phyloP scores from a whole-genome alignment of 2,888 invertebrate species.

The Amorpha juglandis region DNA sequence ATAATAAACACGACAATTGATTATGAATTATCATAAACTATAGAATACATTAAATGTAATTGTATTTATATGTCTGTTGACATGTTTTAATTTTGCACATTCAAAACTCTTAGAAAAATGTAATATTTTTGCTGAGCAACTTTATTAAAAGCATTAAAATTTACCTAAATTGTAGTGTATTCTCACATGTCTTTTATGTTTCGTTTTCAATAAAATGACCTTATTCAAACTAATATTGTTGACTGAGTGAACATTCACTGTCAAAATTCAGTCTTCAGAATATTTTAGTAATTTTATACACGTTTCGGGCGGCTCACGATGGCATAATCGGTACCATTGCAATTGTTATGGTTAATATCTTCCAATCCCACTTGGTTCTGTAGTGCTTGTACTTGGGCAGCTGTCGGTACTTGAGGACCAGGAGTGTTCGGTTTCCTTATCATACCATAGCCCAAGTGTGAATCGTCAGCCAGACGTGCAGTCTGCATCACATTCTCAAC shows the following conservation, averaged over 20 bases:
- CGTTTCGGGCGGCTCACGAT: constrained; percentile 93
- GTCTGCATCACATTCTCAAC: constrained; percentile 88
- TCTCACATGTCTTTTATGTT: neutral
- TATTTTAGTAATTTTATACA: constrained; percentile 81
- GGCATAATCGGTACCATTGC: constrained; percentile 92
- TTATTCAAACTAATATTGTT: constrained; percentile 40
- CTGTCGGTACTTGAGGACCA: constrained; percentile 80
- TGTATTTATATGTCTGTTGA: too few species aligned
- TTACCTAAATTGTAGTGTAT: neutral
- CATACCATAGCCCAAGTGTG: constrained; percentile 91
- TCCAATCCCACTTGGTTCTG: constrained; percentile 75
- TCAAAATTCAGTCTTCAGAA: constrained; percentile 65
- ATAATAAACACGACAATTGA: too few species aligned
- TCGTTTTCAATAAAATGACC: constrained; percentile 18
- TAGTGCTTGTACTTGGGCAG: constrained; percentile 77
- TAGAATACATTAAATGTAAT: too few species aligned
- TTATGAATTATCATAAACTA: too few species aligned
- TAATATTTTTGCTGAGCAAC: neutral
- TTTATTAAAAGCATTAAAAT: neutral
- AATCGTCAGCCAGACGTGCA: constrained; percentile 90
- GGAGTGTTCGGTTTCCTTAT: constrained; percentile 87
- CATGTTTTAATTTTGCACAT: too few species aligned
- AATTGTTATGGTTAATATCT: constrained; percentile 87
- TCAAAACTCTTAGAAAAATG: neutral
- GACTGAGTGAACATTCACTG: constrained; percentile 54